Percentiles rank a stretch among this genome's conserved stretches.
phyloP scores from a whole-genome alignment of 2,113 vertebrate genomes.

The Myiozetetes cayanensis region DNA sequence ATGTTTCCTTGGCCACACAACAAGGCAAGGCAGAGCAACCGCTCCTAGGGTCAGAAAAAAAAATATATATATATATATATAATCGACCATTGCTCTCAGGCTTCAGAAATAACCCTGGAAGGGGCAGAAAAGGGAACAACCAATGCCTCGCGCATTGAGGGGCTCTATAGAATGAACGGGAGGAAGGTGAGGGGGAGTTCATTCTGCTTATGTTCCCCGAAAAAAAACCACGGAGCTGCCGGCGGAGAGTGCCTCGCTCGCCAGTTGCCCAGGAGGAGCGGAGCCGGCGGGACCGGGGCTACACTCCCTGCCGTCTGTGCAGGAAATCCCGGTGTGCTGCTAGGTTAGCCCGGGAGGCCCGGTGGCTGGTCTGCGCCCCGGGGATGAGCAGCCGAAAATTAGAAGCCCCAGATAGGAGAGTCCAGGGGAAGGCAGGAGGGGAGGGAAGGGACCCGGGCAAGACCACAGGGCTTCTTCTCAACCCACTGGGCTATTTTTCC shows the following conservation, averaged over 20 bases:
- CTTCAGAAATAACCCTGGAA: neutral
- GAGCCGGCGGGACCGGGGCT: neutral
- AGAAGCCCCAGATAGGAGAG: neutral
- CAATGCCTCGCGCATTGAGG: rapidly evolving
- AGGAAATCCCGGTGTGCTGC: neutral
- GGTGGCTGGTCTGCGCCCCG: neutral
- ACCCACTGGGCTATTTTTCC: neutral
- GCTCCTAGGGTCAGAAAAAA: neutral
- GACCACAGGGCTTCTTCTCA: neutral
- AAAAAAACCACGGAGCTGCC: neutral
- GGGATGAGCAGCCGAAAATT: neutral
- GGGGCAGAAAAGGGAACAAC: neutral
- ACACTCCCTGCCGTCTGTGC: neutral
- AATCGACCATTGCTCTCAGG: neutral
- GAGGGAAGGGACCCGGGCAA: neutral
- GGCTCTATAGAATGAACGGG: neutral
- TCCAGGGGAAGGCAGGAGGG: too few species aligned
- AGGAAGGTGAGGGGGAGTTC: rapidly evolving
- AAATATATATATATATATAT: neutral
- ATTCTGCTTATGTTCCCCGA: neutral
- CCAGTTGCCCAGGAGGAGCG: neutral
- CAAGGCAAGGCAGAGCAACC: neutral
- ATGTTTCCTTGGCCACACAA: neutral
- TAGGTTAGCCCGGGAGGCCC: neutral
- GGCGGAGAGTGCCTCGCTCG: neutral